Evolutionary conservation across 92 coral and sea anemone genomes (phyloP), one percentile per base, ranked within the genome.

Genomic region (Porites lobata): DNA sequence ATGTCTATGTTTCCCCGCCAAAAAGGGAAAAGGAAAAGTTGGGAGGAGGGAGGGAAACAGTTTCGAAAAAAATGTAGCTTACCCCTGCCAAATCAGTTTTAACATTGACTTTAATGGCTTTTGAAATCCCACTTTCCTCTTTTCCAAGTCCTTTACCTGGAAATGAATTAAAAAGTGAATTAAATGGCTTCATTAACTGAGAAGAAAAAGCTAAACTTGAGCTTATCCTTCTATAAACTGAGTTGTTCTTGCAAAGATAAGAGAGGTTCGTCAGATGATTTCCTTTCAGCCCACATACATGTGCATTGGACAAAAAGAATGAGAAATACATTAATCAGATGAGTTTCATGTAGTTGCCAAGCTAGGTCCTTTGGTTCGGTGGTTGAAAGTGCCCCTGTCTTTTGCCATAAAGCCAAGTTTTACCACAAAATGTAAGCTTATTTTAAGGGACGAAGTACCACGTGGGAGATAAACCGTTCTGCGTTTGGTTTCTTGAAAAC

Each of bases 141-240:
- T 91, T 95, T 9, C 99, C 99, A 15, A 97, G 90, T 11, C 99
- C 99, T 96, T 97, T 97, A 26, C 99, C 99, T 97, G 81, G 21
- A 68, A 70, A 32, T 5, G 19, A 57, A 17, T 17, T 22, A 8
- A 10, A 56, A 14, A 8, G 0, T 14, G 8, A 32, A 7, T 24
- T 8, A 57, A 62, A 14, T 2, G 13, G 15, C 61, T 56, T 56
- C 11, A 56, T 56, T 2, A 56, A 14, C 15, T 56, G 3, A 10
- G 1, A 8, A 56, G 15, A 2, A 56, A 56, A 12, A 10, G 11
- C 2, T 3, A 56, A 10, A 56, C 61, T 56, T 56, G 5, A 56
- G 61, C 61, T 12, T 10, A 38, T 38, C 47, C 6, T 38, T 38
- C 47, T 38, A 38, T 38, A 38, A 38, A 38, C 47, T 38, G 47